A percentile compares a stretch with the other conserved stretches of the same genome.
Conservation (phyloP, 2,113 vertebrate species). For the Macheiramphus alcinus region DNA sequence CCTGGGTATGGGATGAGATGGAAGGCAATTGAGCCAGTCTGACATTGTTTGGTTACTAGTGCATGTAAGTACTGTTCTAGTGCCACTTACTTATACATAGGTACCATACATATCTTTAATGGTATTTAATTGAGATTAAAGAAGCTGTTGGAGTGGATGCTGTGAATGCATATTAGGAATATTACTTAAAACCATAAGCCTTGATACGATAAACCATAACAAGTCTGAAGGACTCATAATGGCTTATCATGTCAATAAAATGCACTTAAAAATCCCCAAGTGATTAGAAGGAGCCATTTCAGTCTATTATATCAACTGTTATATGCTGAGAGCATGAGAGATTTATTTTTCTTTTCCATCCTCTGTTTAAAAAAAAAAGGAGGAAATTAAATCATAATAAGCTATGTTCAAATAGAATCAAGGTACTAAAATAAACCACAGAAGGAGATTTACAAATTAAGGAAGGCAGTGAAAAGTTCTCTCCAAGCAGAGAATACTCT, state of each 20-base stretch:
- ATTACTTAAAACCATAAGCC: slow-evolving; percentile 48
- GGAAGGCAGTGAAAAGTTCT: slow-evolving; percentile 15
- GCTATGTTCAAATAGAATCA: slow-evolving; percentile 47
- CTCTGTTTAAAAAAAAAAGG: slow-evolving; percentile 42
- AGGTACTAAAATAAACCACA: slow-evolving; percentile 53
- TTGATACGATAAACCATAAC: slow-evolving; percentile 56
- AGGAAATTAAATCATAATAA: slow-evolving; percentile 61
- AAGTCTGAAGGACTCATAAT: slow-evolving; percentile 56
- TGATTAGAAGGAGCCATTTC: slow-evolving; percentile 58
- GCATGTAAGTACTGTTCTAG: background rate
- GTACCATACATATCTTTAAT: slow-evolving; percentile 27
- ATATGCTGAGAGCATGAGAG: slow-evolving; percentile 26
- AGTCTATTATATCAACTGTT: slow-evolving; percentile 52
- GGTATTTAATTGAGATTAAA: slow-evolving; percentile 50
- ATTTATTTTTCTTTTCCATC: slow-evolving; percentile 61
- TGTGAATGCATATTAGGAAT: slow-evolving; percentile 53
- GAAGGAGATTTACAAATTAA: slow-evolving; percentile 37
- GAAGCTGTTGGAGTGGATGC: slow-evolving; percentile 25
- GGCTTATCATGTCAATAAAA: slow-evolving; percentile 65
- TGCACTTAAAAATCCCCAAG: slow-evolving; percentile 64
- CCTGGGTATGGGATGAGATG: background rate
- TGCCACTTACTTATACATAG: slow-evolving; percentile 12
- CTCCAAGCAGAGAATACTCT: background rate
- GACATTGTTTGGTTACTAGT: background rate
- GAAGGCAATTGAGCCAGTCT: background rate